Evolutionary conservation across 2,113 vertebrate genomes (phyloP).

Genomic region (Synodontis membranacea): DNA sequence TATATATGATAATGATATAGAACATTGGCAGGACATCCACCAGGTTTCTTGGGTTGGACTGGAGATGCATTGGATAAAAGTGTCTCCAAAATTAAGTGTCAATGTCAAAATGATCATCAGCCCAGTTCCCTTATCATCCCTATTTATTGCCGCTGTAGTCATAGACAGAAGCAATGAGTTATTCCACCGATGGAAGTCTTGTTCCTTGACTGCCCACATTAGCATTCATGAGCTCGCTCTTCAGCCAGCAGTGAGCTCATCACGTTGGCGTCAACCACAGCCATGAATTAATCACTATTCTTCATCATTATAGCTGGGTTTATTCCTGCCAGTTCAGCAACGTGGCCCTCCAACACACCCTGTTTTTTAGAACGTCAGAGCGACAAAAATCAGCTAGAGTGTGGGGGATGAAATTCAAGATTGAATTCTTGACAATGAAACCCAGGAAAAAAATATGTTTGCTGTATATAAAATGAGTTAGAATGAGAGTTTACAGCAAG

Average conservation of each 20-base stretch:
- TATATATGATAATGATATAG: not conserved
- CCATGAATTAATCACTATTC: constrained; percentile 37
- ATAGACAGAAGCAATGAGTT: not conserved
- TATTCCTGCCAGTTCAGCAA: constrained; percentile 13
- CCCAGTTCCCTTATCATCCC: not conserved
- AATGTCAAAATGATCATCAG: not conserved
- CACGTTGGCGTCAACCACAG: constrained; percentile 23
- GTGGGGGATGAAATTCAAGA: not conserved
- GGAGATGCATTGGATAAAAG: not conserved
- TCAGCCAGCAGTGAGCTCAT: constrained; percentile 2
- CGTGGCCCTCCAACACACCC: not conserved
- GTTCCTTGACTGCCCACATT: constrained; percentile 22
- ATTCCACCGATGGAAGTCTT: not conserved
- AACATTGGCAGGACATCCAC: not conserved
- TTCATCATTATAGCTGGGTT: not conserved
- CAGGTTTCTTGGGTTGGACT: not conserved
- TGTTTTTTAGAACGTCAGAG: not conserved
- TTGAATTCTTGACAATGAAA: not conserved
- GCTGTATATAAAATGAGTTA: not conserved
- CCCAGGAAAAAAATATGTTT: not conserved
- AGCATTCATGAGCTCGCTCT: constrained; percentile 29
- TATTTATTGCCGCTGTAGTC: not conserved
- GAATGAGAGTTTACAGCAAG: not conserved
- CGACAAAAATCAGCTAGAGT: not conserved
- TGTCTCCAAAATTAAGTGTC: not conserved